These are phyloP conservation scores for Huso huso DNA, from an alignment of 2,797 vertebrate species.

Conservation along the genomic window DNA sequence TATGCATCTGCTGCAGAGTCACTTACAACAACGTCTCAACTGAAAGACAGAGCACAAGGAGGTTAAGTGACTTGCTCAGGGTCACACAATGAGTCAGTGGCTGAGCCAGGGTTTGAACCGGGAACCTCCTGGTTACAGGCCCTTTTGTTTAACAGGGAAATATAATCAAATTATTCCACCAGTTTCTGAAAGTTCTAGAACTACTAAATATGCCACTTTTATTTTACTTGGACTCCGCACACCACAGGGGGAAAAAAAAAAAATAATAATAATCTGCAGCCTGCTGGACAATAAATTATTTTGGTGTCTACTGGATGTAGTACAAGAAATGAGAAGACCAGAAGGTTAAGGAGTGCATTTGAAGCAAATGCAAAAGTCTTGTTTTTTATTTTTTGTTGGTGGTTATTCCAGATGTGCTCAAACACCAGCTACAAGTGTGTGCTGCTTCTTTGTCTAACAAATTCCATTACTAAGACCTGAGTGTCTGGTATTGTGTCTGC, in stretches of 20 bases:
- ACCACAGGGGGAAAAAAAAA: too few relatives aligned
- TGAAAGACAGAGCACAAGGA: too few relatives aligned
- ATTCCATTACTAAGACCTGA: neutral
- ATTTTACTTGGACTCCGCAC: conserved; percentile 15
- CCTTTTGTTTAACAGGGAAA: too few relatives aligned
- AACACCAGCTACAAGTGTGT: neutral
- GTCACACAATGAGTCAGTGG: too few relatives aligned
- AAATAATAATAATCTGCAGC: too few relatives aligned
- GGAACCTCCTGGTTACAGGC: too few relatives aligned
- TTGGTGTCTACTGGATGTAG: conserved; percentile 8
- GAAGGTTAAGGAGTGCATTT: conserved; percentile 16
- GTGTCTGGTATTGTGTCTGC: too few relatives aligned
- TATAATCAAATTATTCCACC: neutral
- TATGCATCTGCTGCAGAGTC: too few relatives aligned
- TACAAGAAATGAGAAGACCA: neutral
- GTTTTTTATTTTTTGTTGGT: neutral
- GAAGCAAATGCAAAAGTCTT: conserved; percentile 1
- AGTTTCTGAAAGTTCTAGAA: conserved; percentile 5
- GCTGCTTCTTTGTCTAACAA: neutral
- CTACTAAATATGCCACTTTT: conserved; percentile 16
- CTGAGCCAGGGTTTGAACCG: too few relatives aligned
- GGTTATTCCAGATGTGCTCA: neutral
- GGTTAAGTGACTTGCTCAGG: too few relatives aligned
- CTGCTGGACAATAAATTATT: conserved; percentile 4
- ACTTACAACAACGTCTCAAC: too few relatives aligned